Base-by-base conservation (phyloP, 2,797 vertebrate genomes). In the Platalea minor region DNA sequence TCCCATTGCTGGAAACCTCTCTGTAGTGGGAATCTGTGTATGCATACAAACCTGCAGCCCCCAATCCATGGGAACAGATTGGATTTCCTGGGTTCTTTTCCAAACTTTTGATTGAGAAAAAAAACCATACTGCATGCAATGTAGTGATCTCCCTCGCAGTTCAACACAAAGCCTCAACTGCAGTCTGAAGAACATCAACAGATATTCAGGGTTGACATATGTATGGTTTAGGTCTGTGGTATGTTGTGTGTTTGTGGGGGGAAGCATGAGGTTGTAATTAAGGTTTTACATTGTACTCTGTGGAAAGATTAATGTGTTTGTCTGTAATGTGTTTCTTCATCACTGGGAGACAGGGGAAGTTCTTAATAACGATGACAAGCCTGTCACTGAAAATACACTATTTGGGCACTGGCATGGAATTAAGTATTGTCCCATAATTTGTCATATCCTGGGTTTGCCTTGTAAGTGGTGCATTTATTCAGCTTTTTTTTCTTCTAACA, bases 241-340 rank as follows among this genome's bases (percentile, higher is more conserved):
- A n/a, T 93, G 85, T 88, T 96, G 88, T 89, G 74, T 92, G 68
- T 95, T 95, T 96, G 94, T 68, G 63, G 91, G 91, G 68, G 48
- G 41, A 96, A 92, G 83, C 96, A 96, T 96, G 91, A 96, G 96
- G 96, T 96, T 96, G 84, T 92, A 95, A 96, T 97, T 97, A 96
- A 96, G 75, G 88, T 95, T 94, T 96, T 95, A 93, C 91, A 89
- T 95, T 95, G 90, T 96, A 91, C 86, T 95, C 53, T 93, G 96
- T 77, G 75, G 96, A 95, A 97, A 97, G 94, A 97, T 97, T 96
- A 96, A 97, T 97, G 94, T 92, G 81, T 95, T 95, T 96, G 90
- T 93, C 96, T 96, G 94, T 93, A 94, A 91, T 74, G 84, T 92
- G 94, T 96, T 96, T 96, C 96, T 96, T 97, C 95, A 94, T 96